Evolutionary conservation across 2,797 vertebrate genomes (phyloP).

Genomic region (Chromis chromis): DNA sequence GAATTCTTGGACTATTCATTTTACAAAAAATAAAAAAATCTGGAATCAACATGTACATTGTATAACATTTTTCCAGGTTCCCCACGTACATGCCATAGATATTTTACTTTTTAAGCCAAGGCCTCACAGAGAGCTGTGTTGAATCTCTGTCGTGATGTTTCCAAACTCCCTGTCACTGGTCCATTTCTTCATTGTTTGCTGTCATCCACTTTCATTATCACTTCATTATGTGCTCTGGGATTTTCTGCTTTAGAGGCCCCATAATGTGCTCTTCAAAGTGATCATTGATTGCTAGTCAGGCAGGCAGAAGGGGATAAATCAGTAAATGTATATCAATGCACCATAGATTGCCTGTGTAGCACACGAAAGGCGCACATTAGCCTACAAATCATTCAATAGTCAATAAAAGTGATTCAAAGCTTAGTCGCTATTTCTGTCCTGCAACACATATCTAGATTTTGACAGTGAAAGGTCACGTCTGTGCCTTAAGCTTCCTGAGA

Average conservation of each 20-base stretch:
- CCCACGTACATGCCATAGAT: no score
- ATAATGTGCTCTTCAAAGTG: constrained; percentile 67
- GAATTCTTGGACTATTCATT: no score
- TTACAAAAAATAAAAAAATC: no score
- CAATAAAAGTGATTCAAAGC: constrained; percentile 49
- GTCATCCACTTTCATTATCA: constrained; percentile 61
- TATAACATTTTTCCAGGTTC: no score
- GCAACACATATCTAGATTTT: constrained; percentile 13
- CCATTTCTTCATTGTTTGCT: constrained; percentile 38
- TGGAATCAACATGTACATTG: no score
- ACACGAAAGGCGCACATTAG: constrained; percentile 56
- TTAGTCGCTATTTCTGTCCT: constrained; percentile 7
- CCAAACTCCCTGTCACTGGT: constrained; percentile 39
- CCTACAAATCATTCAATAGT: constrained; percentile 62
- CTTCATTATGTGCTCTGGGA: constrained; percentile 54
- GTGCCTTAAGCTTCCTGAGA: neutral
- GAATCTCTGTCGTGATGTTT: constrained; percentile 30
- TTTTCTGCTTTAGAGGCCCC: constrained; percentile 51
- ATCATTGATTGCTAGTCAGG: constrained; percentile 64
- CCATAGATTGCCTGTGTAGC: constrained; percentile 43
- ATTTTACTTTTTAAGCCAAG: neutral
- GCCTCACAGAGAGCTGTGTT: constrained; percentile 28
- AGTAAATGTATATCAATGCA: constrained; percentile 50
- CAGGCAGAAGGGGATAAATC: constrained; percentile 51
- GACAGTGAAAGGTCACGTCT: neutral